Conservation (phyloP, 2,888 invertebrate species). For the Linnaemya tessellans region DNA sequence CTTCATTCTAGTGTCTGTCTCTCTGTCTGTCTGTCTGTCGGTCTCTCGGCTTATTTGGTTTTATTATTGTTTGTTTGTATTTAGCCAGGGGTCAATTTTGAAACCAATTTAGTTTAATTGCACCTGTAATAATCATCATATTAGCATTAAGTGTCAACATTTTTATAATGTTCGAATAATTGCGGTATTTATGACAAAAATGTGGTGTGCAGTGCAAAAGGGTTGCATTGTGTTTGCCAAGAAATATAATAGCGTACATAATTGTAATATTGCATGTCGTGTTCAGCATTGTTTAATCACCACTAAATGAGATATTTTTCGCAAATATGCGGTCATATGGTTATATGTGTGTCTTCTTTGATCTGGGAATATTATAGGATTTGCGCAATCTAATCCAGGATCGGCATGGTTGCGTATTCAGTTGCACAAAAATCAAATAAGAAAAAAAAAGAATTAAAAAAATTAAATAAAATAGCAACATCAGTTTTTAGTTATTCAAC, state of each 20-base stretch:
- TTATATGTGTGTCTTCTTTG: background rate
- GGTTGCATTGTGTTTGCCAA: background rate
- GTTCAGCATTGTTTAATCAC: conserved; percentile 18
- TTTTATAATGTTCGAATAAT: conserved; percentile 60
- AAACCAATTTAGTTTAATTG: conserved; percentile 34
- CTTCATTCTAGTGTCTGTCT: background rate
- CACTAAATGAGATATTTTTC: background rate
- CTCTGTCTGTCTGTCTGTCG: no score
- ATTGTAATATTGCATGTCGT: conserved; percentile 8
- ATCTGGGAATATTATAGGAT: no score
- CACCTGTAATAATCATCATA: conserved; percentile 44
- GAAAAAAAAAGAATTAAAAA: no score
- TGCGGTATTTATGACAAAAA: conserved; percentile 42
- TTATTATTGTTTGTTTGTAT: conserved; percentile 22
- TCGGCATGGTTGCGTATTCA: no score
- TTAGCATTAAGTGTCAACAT: conserved; percentile 60
- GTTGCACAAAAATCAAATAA: no score
- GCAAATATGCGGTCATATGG: background rate
- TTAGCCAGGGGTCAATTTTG: conserved; percentile 24
- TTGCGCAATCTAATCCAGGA: no score
- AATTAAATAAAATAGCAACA: no score
- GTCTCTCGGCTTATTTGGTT: background rate
- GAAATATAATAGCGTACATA: background rate
- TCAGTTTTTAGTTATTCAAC: no score
- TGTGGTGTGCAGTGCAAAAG: background rate